A percentile compares a stretch with the other conserved stretches of the same genome.
Evolutionary conservation across 2,113 vertebrate genomes (phyloP).

Genomic region (Tylochromis polylepis): DNA sequence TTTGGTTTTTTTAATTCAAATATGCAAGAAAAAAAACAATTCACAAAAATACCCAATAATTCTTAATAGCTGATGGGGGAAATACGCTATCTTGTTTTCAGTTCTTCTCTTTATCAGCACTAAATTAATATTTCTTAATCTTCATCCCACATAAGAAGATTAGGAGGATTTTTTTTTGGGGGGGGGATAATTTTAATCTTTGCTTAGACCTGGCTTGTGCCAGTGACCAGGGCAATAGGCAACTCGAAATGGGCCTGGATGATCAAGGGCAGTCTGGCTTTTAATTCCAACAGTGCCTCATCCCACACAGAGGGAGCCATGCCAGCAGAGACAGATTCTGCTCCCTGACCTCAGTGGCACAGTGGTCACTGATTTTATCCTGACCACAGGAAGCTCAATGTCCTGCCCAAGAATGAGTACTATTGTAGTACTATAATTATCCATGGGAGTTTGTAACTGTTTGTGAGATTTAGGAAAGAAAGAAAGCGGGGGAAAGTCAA

Average conservation of each 20-base stretch:
- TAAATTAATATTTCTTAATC: constrained; percentile 34
- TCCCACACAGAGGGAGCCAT: constrained; percentile 6
- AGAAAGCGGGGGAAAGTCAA: neutral
- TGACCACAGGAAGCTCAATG: constrained; percentile 48
- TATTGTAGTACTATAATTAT: constrained; percentile 49
- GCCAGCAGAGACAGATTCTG: constrained; percentile 21
- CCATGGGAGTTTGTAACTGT: neutral
- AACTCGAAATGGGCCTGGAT: neutral
- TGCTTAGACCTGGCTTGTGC: neutral
- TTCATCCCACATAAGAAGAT: constrained; percentile 5
- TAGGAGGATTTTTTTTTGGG: neutral
- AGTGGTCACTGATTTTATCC: constrained; percentile 33
- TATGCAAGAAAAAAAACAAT: neutral
- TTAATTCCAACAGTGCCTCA: constrained; percentile 5
- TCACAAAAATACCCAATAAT: neutral
- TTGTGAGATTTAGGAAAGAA: neutral
- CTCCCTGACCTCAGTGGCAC: constrained; percentile 33
- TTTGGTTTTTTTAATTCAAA: neutral
- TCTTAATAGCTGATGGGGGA: neutral
- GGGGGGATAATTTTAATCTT: constrained; percentile 8
- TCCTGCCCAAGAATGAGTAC: constrained; percentile 37
- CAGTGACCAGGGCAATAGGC: neutral
- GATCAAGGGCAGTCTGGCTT: neutral
- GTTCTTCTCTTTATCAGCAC: neutral
- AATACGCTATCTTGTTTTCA: constrained; percentile 13